phyloP scores from a whole-genome alignment of 2,113 vertebrate species.

The Xyliphius kryptos region DNA sequence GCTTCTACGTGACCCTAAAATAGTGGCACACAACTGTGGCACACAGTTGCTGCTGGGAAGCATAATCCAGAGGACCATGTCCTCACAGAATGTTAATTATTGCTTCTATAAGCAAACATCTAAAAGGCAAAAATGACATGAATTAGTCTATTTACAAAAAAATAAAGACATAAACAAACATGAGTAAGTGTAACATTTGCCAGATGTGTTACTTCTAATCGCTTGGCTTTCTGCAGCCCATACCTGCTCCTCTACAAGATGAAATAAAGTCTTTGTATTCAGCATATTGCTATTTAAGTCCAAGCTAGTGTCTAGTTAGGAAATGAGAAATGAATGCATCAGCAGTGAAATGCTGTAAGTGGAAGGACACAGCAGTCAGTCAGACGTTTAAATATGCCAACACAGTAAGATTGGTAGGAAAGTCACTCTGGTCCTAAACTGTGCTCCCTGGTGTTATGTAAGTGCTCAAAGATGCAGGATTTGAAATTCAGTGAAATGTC shows the following conservation, averaged over 20 bases:
- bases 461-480: too few species aligned
- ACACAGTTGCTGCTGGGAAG: too few species aligned
- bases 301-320: background rate
- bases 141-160: background rate
- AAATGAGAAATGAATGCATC: constrained; percentile 3
- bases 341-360: constrained; percentile 11
- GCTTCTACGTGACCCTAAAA: too few species aligned
- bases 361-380: background rate
- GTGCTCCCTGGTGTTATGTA: background rate
- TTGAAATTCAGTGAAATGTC: background rate
- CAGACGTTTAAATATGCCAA: constrained; percentile 1
- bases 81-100: too few species aligned
- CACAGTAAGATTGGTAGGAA: constrained; percentile 1
- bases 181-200: background rate
- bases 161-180: background rate
- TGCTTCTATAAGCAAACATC: background rate
- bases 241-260: background rate
- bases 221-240: background rate
- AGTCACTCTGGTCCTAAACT: background rate
- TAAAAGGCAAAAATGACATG: background rate
- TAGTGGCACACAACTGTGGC: too few species aligned
- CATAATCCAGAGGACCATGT: too few species aligned
- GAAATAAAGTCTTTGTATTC: background rate
- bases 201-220: background rate
- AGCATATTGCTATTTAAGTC: background rate